Percentiles rank a stretch among this genome's conserved stretches.
Evolutionary conservation across 2,888 invertebrate species (phyloP).

Genomic region (Cephonodes hylas): DNA sequence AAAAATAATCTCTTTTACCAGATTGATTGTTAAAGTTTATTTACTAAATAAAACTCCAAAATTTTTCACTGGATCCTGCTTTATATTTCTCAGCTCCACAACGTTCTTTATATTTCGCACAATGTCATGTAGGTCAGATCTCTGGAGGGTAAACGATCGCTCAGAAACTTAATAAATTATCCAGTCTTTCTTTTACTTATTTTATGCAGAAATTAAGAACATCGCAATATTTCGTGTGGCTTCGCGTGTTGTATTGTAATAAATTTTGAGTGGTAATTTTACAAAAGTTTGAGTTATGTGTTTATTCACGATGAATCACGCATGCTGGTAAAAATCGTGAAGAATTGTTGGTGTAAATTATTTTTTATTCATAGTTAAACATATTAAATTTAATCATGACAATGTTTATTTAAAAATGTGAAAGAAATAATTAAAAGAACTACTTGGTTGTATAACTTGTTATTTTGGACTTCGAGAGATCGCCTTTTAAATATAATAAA

Average conservation of each 20-base stretch:
- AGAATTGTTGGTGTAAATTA: too few relatives aligned
- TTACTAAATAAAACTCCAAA: not conserved
- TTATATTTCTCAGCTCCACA: not conserved
- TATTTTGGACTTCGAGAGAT: too few relatives aligned
- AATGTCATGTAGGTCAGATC: conserved; percentile 6
- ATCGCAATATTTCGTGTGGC: not conserved
- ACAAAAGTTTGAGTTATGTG: not conserved
- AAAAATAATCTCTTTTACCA: too few relatives aligned
- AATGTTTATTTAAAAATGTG: too few relatives aligned
- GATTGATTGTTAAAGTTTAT: too few relatives aligned
- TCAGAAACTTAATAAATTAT: not conserved
- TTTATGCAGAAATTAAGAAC: not conserved
- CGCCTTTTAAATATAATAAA: too few relatives aligned
- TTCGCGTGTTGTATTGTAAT: not conserved
- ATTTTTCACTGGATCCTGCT: not conserved
- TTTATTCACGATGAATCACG: too few relatives aligned
- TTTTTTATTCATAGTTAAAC: too few relatives aligned
- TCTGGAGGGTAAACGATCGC: not conserved
- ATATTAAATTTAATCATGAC: too few relatives aligned
- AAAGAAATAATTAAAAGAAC: too few relatives aligned
- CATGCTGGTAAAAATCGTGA: too few relatives aligned
- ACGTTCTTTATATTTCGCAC: not conserved
- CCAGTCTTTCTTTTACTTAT: not conserved
- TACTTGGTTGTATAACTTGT: too few relatives aligned
- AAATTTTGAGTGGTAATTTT: not conserved